Conservation (phyloP, 2,797 vertebrate species). For the Meriones psammophilus region DNA sequence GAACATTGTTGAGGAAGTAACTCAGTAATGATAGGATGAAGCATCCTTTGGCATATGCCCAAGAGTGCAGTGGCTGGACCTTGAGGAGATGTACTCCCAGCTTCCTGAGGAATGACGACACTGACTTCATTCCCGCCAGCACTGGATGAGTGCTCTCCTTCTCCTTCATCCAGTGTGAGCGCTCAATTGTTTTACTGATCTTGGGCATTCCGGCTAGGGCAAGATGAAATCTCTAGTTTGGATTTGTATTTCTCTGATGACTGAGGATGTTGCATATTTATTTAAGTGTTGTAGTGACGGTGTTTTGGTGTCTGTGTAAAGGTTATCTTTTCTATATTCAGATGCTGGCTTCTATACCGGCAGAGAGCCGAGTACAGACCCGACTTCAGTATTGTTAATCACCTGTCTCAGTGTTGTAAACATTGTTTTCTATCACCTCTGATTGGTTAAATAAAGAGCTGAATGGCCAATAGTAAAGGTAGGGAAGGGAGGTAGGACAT, state of each 20-base stretch:
- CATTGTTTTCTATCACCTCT: too few relatives aligned
- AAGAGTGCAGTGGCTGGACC: background rate
- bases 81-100: background rate
- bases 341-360: too few relatives aligned
- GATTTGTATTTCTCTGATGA: background rate
- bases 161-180: background rate
- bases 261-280: background rate
- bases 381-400: too few relatives aligned
- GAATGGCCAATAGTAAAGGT: too few relatives aligned
- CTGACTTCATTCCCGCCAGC: background rate
- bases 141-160: background rate
- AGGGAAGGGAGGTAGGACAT: too few relatives aligned
- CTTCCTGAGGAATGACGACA: background rate
- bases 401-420: too few relatives aligned
- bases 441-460: too few relatives aligned
- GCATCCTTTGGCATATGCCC: background rate
- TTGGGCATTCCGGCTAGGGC: background rate
- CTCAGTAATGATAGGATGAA: background rate
- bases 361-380: too few relatives aligned
- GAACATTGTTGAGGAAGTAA: background rate
- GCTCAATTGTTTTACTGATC: background rate
- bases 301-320: too few relatives aligned
- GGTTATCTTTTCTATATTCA: too few relatives aligned
- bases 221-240: background rate
- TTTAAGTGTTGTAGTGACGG: too few relatives aligned